These are phyloP conservation scores for Drosophila meridionalis DNA, from an alignment of 2,888 invertebrate species.

Conservation along the genomic window DNA sequence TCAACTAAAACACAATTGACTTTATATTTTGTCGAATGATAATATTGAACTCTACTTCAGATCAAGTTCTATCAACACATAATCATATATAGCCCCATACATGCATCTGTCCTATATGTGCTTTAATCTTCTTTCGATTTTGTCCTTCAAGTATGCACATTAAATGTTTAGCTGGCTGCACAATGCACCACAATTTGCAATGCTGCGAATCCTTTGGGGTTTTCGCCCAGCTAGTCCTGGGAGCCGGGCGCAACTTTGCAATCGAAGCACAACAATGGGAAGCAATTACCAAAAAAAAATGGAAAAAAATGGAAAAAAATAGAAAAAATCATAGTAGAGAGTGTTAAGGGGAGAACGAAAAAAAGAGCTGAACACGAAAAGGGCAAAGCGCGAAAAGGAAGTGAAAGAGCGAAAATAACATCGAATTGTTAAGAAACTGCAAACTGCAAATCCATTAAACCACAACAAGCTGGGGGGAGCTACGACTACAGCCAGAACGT, in stretches of 20 bases:
- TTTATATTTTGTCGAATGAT: too few relatives aligned
- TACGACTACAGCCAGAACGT: conserved; percentile 10
- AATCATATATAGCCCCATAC: background rate
- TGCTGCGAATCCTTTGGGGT: conserved; percentile 39
- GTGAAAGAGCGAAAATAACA: conserved; percentile 73
- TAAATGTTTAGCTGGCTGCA: conserved; percentile 49
- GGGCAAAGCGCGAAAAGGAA: conserved; percentile 75
- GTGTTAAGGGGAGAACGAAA: conserved; percentile 6
- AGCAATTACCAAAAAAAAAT: conserved; percentile 75
- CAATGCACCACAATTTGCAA: conserved; percentile 63
- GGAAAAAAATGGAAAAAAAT: conserved; percentile 7
- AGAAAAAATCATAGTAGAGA: conserved; percentile 39
- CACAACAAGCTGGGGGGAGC: conserved; percentile 67
- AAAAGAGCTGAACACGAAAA: conserved; percentile 66
- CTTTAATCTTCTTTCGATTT: conserved; percentile 31
- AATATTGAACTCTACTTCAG: background rate
- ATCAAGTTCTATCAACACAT: background rate
- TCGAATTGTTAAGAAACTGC: conserved; percentile 79
- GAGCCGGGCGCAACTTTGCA: conserved; percentile 50
- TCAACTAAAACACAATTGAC: too few relatives aligned
- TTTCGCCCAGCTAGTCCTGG: conserved; percentile 29
- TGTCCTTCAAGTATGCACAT: conserved; percentile 16
- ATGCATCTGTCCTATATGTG: background rate
- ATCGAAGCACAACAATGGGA: conserved; percentile 72
- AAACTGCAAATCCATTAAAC: conserved; percentile 82